Evolutionary conservation across 2,113 vertebrate genomes (phyloP).

Genomic region (Dicrurus megarhynchus): DNA sequence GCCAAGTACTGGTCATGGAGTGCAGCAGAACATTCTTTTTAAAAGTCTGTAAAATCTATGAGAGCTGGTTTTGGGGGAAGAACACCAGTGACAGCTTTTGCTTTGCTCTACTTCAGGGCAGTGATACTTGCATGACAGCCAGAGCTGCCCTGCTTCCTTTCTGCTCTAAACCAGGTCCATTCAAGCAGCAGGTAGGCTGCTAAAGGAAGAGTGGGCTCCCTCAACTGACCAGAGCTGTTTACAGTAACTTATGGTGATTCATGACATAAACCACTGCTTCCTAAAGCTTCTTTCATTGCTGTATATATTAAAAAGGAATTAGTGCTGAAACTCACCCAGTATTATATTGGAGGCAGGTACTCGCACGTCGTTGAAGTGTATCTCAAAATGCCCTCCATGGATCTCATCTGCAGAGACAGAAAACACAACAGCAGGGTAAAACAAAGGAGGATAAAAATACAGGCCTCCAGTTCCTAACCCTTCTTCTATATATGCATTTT

Average conservation of each 20-base stretch:
- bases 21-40: background rate
- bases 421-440: background rate
- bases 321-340: constrained; percentile 77
- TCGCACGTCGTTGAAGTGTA: constrained; percentile 84
- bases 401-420: constrained; percentile 74
- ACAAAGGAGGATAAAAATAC: background rate
- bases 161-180: background rate
- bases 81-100: background rate
- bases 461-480: background rate
- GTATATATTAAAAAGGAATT: background rate
- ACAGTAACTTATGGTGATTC: background rate
- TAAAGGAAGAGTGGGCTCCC: background rate
- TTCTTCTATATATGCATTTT: background rate
- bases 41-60: background rate
- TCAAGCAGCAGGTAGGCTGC: background rate
- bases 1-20: background rate
- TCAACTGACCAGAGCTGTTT: background rate
- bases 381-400: constrained; percentile 92
- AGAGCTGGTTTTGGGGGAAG: background rate
- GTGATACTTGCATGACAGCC: background rate
- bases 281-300: background rate
- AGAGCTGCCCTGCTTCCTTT: background rate
- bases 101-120: background rate
- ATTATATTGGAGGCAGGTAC: constrained; percentile 86
- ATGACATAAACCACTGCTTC: background rate